Conservation (phyloP, 2,888 invertebrate genomes). For the Stenichneumon culpator region DNA sequence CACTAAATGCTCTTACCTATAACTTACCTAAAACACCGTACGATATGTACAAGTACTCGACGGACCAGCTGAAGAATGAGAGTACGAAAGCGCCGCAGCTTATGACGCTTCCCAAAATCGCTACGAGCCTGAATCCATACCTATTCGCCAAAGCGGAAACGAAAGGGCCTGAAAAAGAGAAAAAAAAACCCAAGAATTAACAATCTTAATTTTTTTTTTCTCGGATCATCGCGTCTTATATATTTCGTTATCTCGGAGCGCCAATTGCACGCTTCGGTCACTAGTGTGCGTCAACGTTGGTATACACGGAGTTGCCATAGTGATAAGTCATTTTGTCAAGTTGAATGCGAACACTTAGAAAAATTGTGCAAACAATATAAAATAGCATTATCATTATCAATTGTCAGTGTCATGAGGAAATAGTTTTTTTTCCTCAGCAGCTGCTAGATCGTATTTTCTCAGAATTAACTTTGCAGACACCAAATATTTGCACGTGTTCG, state of each 20-base stretch:
- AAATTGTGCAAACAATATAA: not conserved
- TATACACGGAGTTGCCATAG: constrained; percentile 5
- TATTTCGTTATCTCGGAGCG: not conserved
- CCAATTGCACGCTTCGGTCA: not conserved
- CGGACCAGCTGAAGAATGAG: constrained; percentile 90
- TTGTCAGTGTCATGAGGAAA: not conserved
- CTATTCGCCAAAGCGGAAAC: constrained; percentile 97
- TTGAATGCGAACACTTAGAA: constrained; percentile 9
- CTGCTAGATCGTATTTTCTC: not conserved
- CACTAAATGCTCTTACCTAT: not conserved
- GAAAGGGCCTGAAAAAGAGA: constrained; percentile 91
- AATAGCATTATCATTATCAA: not conserved
- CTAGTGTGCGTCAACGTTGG: not conserved
- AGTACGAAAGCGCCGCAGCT: constrained; percentile 90
- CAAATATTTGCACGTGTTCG: constrained; percentile 10
- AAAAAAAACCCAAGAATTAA: constrained; percentile 11
- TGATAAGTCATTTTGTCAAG: constrained; percentile 30
- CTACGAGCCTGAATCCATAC: constrained; percentile 96
- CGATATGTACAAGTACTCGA: constrained; percentile 91
- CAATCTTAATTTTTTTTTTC: not conserved
- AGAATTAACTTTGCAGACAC: not conserved
- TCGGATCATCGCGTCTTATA: not conserved
- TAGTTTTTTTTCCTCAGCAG: not conserved
- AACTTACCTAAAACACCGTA: constrained; percentile 92
- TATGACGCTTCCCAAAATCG: constrained; percentile 93